phyloP scores from a whole-genome alignment of 2,113 vertebrate species.

The Sylvia atricapilla region DNA sequence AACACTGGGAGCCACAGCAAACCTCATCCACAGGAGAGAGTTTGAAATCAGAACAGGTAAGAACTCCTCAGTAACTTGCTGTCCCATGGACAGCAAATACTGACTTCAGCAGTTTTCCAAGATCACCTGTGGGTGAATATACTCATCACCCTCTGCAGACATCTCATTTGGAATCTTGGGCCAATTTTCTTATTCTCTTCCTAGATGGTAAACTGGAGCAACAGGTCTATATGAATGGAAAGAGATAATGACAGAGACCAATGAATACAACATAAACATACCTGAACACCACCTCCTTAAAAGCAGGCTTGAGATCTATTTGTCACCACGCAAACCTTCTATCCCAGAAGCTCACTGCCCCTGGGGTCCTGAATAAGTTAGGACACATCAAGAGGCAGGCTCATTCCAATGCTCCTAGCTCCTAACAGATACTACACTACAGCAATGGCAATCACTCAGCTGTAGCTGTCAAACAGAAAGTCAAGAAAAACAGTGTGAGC shows the following conservation, averaged over 20 bases:
- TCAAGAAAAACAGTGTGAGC: background rate
- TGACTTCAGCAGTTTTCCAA: background rate
- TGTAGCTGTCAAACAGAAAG: background rate
- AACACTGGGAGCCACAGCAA: background rate
- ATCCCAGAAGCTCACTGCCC: background rate
- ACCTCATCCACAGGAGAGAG: background rate
- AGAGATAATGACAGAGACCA: background rate
- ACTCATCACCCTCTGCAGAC: background rate
- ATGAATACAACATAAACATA: background rate
- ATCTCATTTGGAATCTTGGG: background rate
- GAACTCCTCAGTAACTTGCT: background rate
- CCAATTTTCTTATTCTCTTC: background rate
- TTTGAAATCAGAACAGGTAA: background rate
- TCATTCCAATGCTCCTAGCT: background rate
- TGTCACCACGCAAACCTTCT: background rate
- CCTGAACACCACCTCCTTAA: background rate
- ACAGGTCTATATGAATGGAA: background rate
- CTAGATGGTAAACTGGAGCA: background rate
- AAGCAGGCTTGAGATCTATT: background rate
- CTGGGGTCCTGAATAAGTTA: background rate
- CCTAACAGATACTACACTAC: background rate
- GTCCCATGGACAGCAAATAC: background rate
- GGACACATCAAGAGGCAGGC: background rate
- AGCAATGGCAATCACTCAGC: background rate
- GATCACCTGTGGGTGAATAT: background rate